Percentiles rank a stretch among this genome's conserved stretches.
phyloP scores from a whole-genome alignment of 2,797 vertebrate genomes.

The Melanogrammus aeglefinus region DNA sequence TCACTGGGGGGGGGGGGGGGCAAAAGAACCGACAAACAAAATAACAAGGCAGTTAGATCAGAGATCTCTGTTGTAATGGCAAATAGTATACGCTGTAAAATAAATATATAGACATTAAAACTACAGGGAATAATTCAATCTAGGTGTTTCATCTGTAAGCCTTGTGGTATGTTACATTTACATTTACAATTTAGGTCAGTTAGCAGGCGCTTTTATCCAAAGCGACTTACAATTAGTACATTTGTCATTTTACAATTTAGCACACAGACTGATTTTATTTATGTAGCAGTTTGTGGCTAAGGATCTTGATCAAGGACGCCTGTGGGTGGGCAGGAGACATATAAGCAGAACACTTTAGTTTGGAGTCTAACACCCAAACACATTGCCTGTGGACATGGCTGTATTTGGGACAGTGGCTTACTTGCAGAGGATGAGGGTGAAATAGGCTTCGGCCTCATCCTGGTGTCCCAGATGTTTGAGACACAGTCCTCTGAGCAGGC shows the following conservation, averaged over 20 bases:
- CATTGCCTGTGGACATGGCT: not conserved
- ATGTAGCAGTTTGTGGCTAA: not conserved
- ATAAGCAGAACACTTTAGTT: not conserved
- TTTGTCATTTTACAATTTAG: not conserved
- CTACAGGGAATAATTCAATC: not conserved
- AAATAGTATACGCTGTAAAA: not conserved
- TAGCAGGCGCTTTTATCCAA: too few relatives aligned
- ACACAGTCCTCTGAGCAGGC: slow-evolving; percentile 91
- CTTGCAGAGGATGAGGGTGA: slow-evolving; percentile 86
- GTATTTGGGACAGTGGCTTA: slow-evolving; percentile 50
- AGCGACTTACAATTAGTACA: too few relatives aligned
- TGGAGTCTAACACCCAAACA: not conserved
- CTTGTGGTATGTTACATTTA: too few relatives aligned
- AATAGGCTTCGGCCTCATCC: slow-evolving; percentile 90
- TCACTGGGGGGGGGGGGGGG: slow-evolving; percentile 76
- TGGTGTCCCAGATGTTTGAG: slow-evolving; percentile 89
- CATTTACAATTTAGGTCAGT: too few relatives aligned
- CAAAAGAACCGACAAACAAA: slow-evolving; percentile 22
- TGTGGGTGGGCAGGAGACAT: not conserved
- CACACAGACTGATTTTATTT: not conserved
- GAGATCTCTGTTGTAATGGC: not conserved
- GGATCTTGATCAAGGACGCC: not conserved
- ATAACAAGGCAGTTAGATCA: not conserved
- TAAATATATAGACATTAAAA: not conserved
- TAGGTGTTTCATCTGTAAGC: not conserved